These are phyloP conservation scores for Dicyrtomina minuta DNA, from an alignment of 2,888 invertebrate species.

Conservation along the genomic window DNA sequence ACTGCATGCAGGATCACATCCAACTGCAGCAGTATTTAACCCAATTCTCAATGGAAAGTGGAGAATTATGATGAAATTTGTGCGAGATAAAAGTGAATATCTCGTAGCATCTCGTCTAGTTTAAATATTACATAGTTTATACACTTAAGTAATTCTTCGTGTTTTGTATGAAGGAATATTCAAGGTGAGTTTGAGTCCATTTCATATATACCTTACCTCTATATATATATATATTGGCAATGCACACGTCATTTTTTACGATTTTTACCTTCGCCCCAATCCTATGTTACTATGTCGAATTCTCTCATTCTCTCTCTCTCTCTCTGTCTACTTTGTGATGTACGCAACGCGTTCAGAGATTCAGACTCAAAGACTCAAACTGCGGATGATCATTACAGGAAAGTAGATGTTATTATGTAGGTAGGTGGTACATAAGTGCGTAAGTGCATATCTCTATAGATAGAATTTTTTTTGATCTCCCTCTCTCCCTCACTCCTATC, in stretches of 20 bases:
- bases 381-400: conserved; percentile 17
- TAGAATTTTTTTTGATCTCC: neutral
- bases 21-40: neutral
- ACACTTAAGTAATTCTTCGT: conserved; percentile 16
- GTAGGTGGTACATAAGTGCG: conserved; percentile 23
- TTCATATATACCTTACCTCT: too few relatives aligned
- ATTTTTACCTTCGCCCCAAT: neutral
- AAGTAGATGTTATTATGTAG: too few relatives aligned
- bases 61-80: conserved; percentile 27
- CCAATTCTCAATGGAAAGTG: conserved; percentile 26
- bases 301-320: neutral
- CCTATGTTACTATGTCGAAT: too few relatives aligned
- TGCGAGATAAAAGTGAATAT: conserved; percentile 27
- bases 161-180: conserved; percentile 26
- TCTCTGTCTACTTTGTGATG: neutral
- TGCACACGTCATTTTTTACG: neutral
- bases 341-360: conserved; percentile 3
- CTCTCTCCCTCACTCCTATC: neutral
- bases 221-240: too few relatives aligned
- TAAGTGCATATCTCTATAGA: neutral
- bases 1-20: too few relatives aligned
- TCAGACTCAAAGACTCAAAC: conserved; percentile 3
- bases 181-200: conserved; percentile 22
- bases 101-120: conserved; percentile 20
- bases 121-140: neutral